Base-by-base conservation (phyloP, 92 coral and sea anemone genomes). In the Nematostella vectensis region DNA sequence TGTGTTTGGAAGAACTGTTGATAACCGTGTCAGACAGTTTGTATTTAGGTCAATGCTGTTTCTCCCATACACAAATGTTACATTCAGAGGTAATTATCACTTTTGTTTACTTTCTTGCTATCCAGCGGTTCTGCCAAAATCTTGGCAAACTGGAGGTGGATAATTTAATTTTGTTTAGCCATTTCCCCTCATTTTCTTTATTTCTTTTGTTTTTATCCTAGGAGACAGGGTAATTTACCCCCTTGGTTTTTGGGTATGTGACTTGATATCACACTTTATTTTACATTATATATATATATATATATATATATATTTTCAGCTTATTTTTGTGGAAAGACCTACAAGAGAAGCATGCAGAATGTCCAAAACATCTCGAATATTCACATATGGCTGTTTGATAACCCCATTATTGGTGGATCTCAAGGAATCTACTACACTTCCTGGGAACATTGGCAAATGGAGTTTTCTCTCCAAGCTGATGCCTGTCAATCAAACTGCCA, bases 371-470 rank as follows among this genome's bases (percentile, higher is more conserved):
- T 91, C 28, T 70, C 89, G 18, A 75, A 88, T 31, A 80, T 91
- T 31, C 98, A 91, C 57, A 62, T 77, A 16, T 91, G 80, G 86
- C 81, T 91, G 98, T 91, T 91, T 72, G 82, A 91, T 61, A 54
- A 87, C 30, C 78, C 58, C 25, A 64, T 78, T 13, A 22, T 17
- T 9, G 96, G 98, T 43, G 88, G 88, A 0, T 72, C 86, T 4
- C 62, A 74, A 22, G 98, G 93, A 18, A 82, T 86, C 54, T 91
- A 79, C 59, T 91, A 91, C 60, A 91, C 98, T 12, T 59, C 77
- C 47, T 91, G 98, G 98, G 66, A 68, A 13, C 95, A 91, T 37
- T 91, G 96, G 96, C 59, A 64, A 52, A 89, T 86, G 78, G 85
- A 78, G 12, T 91, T 91, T 40, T 71, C 98, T 26, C 67, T 91